Base-by-base conservation (phyloP, 2,113 vertebrate genomes). In the Neogobius melanostomus region DNA sequence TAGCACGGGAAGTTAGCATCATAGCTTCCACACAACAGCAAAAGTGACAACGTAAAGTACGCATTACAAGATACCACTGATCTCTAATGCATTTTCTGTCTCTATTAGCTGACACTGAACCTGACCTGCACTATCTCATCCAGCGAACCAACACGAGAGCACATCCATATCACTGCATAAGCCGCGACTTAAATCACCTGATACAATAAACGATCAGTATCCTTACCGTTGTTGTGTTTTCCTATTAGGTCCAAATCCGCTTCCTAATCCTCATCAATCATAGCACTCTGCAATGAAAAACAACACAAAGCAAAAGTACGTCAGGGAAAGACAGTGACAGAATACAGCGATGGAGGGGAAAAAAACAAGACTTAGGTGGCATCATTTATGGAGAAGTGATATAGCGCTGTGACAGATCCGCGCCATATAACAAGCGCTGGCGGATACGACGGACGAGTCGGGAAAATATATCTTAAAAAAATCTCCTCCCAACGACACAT, bases 231-330 rank as follows among this genome's bases (percentile, higher is more conserved):
- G 82, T 84, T 76, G 85, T 81, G 80, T 89, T 92, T 83, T 59
- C 81, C 81, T 85, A 67, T 82, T 71, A 76, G 82, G 83, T 61
- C 36, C 14, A 61, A 61, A 61, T 89, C 83, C 2, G 85, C 75
- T 82, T 75, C 79, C 82, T 87, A 90, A 87, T 91, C 90, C 84
- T 92, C 90, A 91, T 92, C 90, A 90, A 93, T 93, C 91, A 90
- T 80, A 79, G 74, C 82, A 73, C 66, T 85, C 91, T 92, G 63
- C 84, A 90, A 92, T 70, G 68, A 85, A 80, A 89, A 76, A 78
- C 80, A 84, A 83, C 71, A 82, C 51, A 85, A 85, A 43, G 73
- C 75, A 72, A 66, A 36, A 47, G 64, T 70, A 81, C 70, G 83
- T 86, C 65, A 89, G 84, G 82, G 75, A 36, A 36, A 36, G 28